Evolutionary conservation across 2,113 vertebrate species (phyloP), one percentile per base, ranked within the genome.

Genomic region (Pyxicephalus adspersus): DNA sequence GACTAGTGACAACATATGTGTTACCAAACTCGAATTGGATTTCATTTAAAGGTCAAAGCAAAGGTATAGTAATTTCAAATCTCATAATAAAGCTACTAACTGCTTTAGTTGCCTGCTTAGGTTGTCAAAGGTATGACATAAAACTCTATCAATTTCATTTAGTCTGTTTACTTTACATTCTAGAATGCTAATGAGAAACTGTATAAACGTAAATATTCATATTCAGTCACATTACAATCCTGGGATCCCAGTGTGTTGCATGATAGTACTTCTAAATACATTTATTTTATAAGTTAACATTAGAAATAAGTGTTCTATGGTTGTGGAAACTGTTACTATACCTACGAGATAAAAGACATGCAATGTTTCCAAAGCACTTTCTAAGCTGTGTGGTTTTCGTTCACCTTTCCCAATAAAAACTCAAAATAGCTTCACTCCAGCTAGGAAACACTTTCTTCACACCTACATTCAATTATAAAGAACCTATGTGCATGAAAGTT

Each of bases 101-200:
- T 76, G 73, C 26, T 58, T 57, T 18, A 22, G 22, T 26, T 28
- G 55, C 23, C 61, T 57, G 25, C 50, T 61, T 7, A 61, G 22
- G 58, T 26, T 63, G 38, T 51, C 26, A 58, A 20, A 76, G 73
- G 73, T 64, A 63, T 26, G n/a, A 75, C 72, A 51, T 58, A 23
- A 76, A 76, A 76, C 71, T 51, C 57, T 76, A 23, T 58, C 31
- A 76, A 58, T 28, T 76, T 76, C 57, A 51, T 74, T 74, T 18
- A 28, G 23, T 51, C 23, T 76, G 73, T 63, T 76, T 76, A 76
- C 64, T 76, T 76, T 50, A n/a, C n/a, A 63, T 1, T 51, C 50
- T 51, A 28, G 73, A 76, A 61, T 63, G 73, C 73, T 23, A 51
- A 64, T 23, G 0, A 50, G 22, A 64, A 76, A 64, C 51, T 50